phyloP scores from a whole-genome alignment of 2,113 vertebrate genomes.

The Otus sunia region DNA sequence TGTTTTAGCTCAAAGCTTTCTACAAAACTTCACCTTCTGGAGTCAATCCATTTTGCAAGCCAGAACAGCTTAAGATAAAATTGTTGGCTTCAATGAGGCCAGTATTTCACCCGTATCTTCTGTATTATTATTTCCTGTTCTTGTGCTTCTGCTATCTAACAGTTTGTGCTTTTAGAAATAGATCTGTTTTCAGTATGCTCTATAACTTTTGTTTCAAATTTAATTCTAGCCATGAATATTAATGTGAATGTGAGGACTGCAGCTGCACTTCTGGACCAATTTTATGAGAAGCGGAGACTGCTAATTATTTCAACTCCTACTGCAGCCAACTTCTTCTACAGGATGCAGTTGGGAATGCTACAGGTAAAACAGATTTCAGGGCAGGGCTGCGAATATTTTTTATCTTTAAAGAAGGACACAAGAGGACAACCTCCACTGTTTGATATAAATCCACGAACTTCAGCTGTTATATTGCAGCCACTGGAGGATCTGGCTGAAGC shows the following conservation, averaged over 20 bases:
- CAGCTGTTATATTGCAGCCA: neutral
- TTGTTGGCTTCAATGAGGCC: neutral
- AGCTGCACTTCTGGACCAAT: constrained; percentile 92
- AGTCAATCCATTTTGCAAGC: neutral
- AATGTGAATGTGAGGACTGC: constrained; percentile 91
- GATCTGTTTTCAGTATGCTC: neutral
- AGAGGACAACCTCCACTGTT: neutral
- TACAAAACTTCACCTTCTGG: neutral
- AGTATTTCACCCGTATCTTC: neutral
- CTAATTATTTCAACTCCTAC: constrained; percentile 94
- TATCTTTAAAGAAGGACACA: neutral
- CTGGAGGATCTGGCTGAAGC: neutral
- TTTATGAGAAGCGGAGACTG: constrained; percentile 95
- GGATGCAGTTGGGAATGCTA: constrained; percentile 91
- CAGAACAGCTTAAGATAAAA: neutral
- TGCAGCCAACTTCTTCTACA: constrained; percentile 93
- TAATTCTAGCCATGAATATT: constrained; percentile 90
- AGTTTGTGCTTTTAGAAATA: neutral
- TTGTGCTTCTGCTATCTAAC: neutral
- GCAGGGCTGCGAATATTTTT: neutral
- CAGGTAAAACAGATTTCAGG: constrained; percentile 80
- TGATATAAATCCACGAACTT: neutral
- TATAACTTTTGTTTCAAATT: neutral
- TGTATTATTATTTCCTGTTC: neutral
- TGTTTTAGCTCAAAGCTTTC: neutral